These are phyloP conservation scores for Sebastolobus alascanus DNA, from an alignment of 2,797 vertebrate species.

Conservation along the genomic window DNA sequence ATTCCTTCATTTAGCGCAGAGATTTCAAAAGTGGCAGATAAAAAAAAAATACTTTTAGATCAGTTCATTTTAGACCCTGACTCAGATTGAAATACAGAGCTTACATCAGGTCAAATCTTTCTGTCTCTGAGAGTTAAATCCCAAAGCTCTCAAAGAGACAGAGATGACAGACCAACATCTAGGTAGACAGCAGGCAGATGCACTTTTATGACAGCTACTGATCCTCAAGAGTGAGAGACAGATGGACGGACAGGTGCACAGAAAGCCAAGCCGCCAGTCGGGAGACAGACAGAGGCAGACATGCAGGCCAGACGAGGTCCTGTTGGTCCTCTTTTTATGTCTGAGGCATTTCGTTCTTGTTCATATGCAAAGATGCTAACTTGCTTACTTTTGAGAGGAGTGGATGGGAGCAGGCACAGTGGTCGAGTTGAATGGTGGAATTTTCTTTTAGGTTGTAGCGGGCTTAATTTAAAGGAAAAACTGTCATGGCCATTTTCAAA, in stretches of 20 bases:
- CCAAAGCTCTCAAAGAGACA: constrained; percentile 5
- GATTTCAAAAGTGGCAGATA: no score
- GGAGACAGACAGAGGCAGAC: constrained; percentile 39
- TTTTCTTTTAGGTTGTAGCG: neutral
- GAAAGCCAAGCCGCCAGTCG: constrained; percentile 11
- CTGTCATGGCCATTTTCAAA: no score
- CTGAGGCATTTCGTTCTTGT: neutral
- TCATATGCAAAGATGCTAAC: neutral
- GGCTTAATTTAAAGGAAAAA: no score
- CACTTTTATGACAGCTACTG: constrained; percentile 51
- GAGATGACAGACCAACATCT: constrained; percentile 31
- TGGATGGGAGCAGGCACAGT: neutral
- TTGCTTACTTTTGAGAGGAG: neutral
- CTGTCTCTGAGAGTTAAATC: constrained; percentile 22
- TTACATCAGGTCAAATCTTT: neutral
- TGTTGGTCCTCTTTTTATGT: neutral
- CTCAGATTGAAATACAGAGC: neutral
- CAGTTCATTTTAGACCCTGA: no score
- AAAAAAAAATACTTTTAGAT: no score
- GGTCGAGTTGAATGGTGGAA: neutral
- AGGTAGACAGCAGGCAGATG: constrained; percentile 36
- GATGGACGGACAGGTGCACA: constrained; percentile 46
- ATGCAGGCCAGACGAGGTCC: constrained; percentile 21
- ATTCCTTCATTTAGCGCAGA: no score
- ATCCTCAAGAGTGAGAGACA: constrained; percentile 47